Base-by-base conservation (phyloP, 2,888 invertebrate species). In the Eristalis intricaria region DNA sequence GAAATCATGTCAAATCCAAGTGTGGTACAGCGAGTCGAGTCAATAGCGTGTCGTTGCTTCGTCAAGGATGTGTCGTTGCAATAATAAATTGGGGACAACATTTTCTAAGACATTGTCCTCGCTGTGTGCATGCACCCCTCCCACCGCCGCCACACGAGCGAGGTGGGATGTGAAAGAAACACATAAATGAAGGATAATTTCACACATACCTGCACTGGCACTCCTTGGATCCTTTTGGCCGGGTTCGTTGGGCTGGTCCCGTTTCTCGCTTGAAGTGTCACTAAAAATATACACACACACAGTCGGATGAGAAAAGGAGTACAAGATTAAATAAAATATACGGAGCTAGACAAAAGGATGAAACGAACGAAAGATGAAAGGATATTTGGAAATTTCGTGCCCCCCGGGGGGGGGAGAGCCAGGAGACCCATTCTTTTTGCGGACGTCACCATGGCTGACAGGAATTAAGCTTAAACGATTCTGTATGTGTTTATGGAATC, bases 161-260 rank as follows among this genome's bases (percentile, higher is more conserved):
- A 23, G 35, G 35, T 71, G 66, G 19, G 26, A 77, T 70, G 82
- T 78, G 75, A 78, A 82, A 82, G 40, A 77, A n/a, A 69, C 43
- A 60, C 22, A 69, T 64, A 60, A 66, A 71, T 40, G 61, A 80
- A 79, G 69, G 65, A 84, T 70, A 82, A 82, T 82, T 86, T 82
- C 66, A 82, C 83, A 82, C 86, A 86, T 86, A 86, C 86, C 83
- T 86, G 78, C 70, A 61, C 65, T 32, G 61, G 43, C 74, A 40
- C 26, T 58, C n/a, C 22, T 80, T 1, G 71, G 69, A 85, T 86
- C 78, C 75, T 79, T 70, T 82, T 74, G 78, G 19, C 66, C 64
- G 19, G 61, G 35, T 13, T 61, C 74, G 19, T 70, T 32, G n/a
- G 26, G 65, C 43, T 69, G 58, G 58, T 78, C 11, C 63, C 50